phyloP scores from a whole-genome alignment of 2,888 invertebrate species.

The Watsonalla cultraria region DNA sequence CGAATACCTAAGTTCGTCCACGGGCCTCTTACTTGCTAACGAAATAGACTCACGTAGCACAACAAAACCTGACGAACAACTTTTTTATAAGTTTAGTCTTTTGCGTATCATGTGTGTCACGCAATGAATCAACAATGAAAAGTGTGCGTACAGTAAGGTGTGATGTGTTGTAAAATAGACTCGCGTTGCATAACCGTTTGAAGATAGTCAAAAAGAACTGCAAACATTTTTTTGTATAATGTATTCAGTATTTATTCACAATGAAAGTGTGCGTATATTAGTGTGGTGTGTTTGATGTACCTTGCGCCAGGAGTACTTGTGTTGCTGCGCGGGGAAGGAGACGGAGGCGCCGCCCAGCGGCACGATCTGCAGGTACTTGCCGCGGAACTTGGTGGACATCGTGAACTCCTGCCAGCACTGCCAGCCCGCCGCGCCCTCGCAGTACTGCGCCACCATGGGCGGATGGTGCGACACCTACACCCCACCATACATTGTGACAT shows the following conservation, averaged over 20 bases:
- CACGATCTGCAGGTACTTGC: constrained; percentile 96
- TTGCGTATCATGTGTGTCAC: too few relatives aligned
- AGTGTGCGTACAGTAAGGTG: too few relatives aligned
- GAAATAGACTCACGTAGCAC: too few relatives aligned
- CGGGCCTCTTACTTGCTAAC: too few relatives aligned
- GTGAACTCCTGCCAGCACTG: constrained; percentile 99
- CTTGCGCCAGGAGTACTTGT: constrained; percentile 98
- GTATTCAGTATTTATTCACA: neutral
- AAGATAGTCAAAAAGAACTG: too few relatives aligned
- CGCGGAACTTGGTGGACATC: constrained; percentile 99
- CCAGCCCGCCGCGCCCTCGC: constrained; percentile 93
- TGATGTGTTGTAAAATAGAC: too few relatives aligned
- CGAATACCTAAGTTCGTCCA: too few relatives aligned
- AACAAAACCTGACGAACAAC: too few relatives aligned
- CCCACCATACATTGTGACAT: constrained; percentile 22
- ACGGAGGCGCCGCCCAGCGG: constrained; percentile 87
- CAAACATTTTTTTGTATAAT: neutral
- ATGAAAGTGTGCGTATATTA: too few relatives aligned
- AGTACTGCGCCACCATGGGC: constrained; percentile 97
- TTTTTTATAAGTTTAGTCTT: too few relatives aligned
- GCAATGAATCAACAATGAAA: too few relatives aligned
- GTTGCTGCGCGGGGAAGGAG: constrained; percentile 82
- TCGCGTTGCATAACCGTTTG: too few relatives aligned
- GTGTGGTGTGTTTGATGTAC: constrained; percentile 28
- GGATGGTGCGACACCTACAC: constrained; percentile 96